These are phyloP conservation scores for Caenorhabditis macrosperma DNA, from an alignment of 2,888 invertebrate genomes.

Conservation along the genomic window DNA sequence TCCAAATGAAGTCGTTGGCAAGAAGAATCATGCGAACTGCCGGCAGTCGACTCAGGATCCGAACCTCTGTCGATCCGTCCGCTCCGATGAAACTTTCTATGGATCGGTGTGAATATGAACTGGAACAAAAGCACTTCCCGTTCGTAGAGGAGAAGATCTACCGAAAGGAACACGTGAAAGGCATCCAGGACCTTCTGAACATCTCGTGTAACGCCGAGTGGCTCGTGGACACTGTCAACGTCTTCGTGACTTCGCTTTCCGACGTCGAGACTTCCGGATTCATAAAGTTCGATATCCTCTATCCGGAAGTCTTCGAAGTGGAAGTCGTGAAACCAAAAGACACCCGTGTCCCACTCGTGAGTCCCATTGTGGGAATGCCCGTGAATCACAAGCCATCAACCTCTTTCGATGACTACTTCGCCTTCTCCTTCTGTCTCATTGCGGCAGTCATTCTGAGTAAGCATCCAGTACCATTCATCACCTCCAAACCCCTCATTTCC, in stretches of 20 bases:
- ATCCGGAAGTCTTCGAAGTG: not conserved
- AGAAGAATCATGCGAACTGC: not conserved
- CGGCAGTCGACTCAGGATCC: not conserved
- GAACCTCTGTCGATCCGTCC: not conserved
- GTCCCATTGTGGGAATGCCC: too few species aligned
- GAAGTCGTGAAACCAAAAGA: too few species aligned
- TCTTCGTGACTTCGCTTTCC: not conserved
- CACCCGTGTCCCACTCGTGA: too few species aligned
- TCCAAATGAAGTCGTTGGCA: constrained; percentile 15
- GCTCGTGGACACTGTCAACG: constrained; percentile 26
- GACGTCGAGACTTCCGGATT: not conserved
- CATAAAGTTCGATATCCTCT: not conserved
- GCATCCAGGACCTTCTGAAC: not conserved
- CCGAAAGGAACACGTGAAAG: not conserved
- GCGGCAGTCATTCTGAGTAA: too few species aligned
- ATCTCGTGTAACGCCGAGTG: constrained; percentile 12
- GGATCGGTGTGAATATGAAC: constrained; percentile 10
- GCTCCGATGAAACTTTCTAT: not conserved
- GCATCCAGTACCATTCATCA: too few species aligned
- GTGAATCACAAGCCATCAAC: too few species aligned
- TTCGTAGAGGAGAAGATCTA: not conserved
- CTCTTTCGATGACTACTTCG: too few species aligned
- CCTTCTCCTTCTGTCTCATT: too few species aligned
- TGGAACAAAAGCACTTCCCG: not conserved
- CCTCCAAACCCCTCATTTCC: too few species aligned